phyloP scores from a whole-genome alignment of 1,140 invertebrate species.

The Orchestia grillus region DNA sequence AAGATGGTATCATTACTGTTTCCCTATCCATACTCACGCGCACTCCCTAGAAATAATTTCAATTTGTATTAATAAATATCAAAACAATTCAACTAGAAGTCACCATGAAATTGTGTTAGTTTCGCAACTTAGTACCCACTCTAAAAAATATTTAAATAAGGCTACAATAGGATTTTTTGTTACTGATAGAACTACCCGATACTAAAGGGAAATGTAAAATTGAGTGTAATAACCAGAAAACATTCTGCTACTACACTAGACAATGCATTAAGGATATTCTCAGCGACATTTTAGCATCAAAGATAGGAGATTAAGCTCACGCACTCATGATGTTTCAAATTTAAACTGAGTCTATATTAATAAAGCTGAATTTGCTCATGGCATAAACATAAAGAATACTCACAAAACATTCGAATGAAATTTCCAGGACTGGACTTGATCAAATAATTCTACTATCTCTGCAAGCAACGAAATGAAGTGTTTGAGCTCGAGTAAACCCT shows the following conservation, averaged over 20 bases:
- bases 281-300: neutral
- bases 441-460: no score
- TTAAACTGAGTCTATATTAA: neutral
- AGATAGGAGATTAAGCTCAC: neutral
- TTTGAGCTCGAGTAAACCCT: no score
- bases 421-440: no score
- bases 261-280: neutral
- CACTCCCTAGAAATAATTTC: neutral
- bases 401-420: no score
- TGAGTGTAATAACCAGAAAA: neutral
- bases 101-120: neutral
- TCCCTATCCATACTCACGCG: constrained; percentile 13
- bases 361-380: no score
- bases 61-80: neutral
- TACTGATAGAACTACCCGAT: no score
- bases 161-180: neutral
- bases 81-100: neutral
- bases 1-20: neutral
- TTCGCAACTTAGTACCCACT: neutral
- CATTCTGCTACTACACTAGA: neutral
- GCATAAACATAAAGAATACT: no score
- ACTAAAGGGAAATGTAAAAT: neutral
- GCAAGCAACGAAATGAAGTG: no score
- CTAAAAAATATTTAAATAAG: neutral
- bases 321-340: neutral